Conservation (phyloP, 2,113 vertebrate species). For the Plotosus lineatus region DNA sequence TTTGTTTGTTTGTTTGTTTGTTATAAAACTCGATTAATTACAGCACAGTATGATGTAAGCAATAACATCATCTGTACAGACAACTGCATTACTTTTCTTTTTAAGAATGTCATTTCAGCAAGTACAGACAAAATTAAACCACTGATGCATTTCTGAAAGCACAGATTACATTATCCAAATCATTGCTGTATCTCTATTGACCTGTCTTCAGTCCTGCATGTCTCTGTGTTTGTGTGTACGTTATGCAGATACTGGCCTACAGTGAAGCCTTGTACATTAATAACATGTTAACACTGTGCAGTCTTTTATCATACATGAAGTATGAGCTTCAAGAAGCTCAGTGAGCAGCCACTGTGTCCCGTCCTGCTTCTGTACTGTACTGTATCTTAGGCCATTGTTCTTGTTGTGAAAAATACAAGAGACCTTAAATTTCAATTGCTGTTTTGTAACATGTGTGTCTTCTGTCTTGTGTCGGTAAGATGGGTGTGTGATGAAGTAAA, state of each 20-base stretch:
- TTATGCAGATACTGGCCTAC: conserved; percentile 25
- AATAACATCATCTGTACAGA: not conserved
- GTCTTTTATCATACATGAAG: conserved; percentile 28
- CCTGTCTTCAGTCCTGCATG: conserved; percentile 13
- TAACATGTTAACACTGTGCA: conserved; percentile 42
- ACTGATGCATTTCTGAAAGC: not conserved
- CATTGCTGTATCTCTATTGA: not conserved
- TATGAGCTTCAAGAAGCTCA: conserved; percentile 32
- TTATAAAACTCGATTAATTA: not conserved
- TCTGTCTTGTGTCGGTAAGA: conserved; percentile 56
- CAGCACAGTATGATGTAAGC: not conserved
- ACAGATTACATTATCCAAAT: conserved; percentile 8
- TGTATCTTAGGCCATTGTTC: conserved; percentile 42
- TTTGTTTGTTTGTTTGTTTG: not conserved
- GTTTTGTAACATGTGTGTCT: conserved; percentile 54
- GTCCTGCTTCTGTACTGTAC: conserved; percentile 50
- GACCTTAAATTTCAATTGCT: conserved; percentile 34
- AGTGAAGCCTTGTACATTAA: conserved; percentile 23
- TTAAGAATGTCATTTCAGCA: not conserved
- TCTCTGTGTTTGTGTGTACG: conserved; percentile 17
- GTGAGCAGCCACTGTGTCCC: conserved; percentile 49
- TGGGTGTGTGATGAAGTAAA: conserved; percentile 42
- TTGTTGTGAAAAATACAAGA: conserved; percentile 32
- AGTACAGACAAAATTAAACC: not conserved
- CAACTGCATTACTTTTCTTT: conserved; percentile 12